Evolutionary conservation across 2,888 invertebrate genomes (phyloP), one percentile per base, ranked within the genome.

Genomic region (Stomorhina lunata): DNA sequence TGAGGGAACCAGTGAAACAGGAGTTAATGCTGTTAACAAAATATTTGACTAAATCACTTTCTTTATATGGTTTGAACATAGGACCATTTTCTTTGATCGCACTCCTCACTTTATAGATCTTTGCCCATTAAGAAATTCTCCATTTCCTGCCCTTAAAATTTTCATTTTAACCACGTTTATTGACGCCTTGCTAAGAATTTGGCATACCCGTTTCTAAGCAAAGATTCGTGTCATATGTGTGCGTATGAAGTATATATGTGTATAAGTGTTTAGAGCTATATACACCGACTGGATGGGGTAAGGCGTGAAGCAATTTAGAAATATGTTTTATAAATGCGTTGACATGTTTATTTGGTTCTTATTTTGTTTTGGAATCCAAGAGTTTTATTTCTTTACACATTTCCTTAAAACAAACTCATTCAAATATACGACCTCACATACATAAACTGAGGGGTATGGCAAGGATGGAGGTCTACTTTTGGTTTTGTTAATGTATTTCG

Each of bases 311-410:
- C 69, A 82, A 79, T 79, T 82, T 75, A 43, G 43, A 78, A 82
- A 82, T 61, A 78, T 78, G 78, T 81, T 82, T 79, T 75, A 65
- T 78, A 78, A 75, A 75, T 65, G 73, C 78, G 81, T 78, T 82
- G 81, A 82, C 81, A 82, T 79, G 75, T 78, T 75, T 82, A 78
- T 78, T 82, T 73, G 53, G 57, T 69, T 34, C 50, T 66, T 45
- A 17, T 63, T 53, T 32, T 3, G 15, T 10, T 27, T 2, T 37
- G 10, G 29, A 65, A 48, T 57, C 50, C 50, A 68, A 27, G 37
- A 37, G 34, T 65, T 57, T 57, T 37, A 29, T 65, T 27, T 9
- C 20, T 34, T 55, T 45, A 53, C 17, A 25, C 40, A 50, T 20
- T 50, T 10, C 50, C 4, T n/a, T 22, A 9, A 68, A 37, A 68